Conservation (phyloP, 2,113 vertebrate species). For the Pampusana beccarii region DNA sequence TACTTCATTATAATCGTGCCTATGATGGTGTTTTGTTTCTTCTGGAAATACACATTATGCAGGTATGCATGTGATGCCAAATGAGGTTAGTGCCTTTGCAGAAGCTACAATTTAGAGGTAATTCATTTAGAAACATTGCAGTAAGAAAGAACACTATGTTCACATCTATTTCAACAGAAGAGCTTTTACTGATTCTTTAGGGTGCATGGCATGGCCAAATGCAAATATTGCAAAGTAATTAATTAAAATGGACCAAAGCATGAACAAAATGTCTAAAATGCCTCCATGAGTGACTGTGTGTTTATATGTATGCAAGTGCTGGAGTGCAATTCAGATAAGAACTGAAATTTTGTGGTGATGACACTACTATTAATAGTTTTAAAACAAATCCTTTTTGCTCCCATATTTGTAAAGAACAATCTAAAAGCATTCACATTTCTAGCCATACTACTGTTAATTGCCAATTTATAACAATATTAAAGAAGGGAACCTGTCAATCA, state of each 20-base stretch:
- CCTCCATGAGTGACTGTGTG: background rate
- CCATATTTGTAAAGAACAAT: background rate
- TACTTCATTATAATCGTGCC: background rate
- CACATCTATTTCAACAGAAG: background rate
- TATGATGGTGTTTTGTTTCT: background rate
- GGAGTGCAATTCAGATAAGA: background rate
- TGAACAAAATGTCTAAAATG: background rate
- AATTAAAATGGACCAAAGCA: background rate
- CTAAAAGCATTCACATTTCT: background rate
- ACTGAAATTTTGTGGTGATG: background rate
- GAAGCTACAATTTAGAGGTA: background rate
- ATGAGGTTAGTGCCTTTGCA: background rate
- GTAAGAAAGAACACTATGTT: background rate
- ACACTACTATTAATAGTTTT: background rate
- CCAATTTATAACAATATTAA: background rate
- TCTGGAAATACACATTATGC: background rate
- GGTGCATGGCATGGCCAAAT: background rate
- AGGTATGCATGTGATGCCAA: background rate
- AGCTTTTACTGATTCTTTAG: background rate
- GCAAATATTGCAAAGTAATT: background rate
- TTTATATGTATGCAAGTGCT: background rate
- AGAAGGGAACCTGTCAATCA: background rate
- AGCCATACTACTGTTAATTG: background rate
- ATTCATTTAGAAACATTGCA: background rate
- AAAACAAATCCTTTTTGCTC: background rate